Conservation (phyloP, 1,140 invertebrate species). For the Pseudomyrmex cubaensis region DNA sequence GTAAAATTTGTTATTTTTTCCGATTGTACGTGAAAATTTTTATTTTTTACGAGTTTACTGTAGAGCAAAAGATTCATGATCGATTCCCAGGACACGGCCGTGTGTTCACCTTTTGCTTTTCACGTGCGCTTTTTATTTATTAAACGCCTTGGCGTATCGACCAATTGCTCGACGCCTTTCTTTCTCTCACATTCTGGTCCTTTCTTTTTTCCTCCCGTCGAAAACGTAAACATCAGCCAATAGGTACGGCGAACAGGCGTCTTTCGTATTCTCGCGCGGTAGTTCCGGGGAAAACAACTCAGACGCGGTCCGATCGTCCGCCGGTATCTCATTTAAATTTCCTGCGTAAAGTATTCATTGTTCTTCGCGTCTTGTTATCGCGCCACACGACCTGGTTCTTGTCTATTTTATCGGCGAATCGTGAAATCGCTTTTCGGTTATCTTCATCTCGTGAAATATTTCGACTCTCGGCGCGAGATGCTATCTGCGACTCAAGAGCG, state of each 20-base stretch:
- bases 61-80: no score
- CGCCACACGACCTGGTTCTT: conserved; percentile 2
- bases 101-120: background rate
- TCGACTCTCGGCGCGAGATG: conserved; percentile 24
- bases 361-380: conserved; percentile 19
- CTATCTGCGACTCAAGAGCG: conserved; percentile 29
- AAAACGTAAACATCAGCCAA: conserved; percentile 32
- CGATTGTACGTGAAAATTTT: no score
- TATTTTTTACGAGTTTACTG: no score
- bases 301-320: conserved; percentile 9
- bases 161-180: conserved; percentile 13
- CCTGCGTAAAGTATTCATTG: conserved; percentile 1
- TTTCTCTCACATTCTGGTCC: background rate
- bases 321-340: conserved; percentile 37
- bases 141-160: conserved; percentile 43
- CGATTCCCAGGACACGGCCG: background rate
- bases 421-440: conserved; percentile 36
- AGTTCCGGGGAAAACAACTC: background rate
- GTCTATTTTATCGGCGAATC: conserved; percentile 36
- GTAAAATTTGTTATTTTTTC: no score
- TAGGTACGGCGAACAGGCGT: background rate
- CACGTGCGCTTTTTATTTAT: conserved; percentile 48
- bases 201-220: no score
- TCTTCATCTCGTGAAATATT: conserved; percentile 46
- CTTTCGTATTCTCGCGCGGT: conserved; percentile 24